Evolutionary conservation across 2,113 vertebrate species (phyloP).

Genomic region (Brienomyrus brachyistius): DNA sequence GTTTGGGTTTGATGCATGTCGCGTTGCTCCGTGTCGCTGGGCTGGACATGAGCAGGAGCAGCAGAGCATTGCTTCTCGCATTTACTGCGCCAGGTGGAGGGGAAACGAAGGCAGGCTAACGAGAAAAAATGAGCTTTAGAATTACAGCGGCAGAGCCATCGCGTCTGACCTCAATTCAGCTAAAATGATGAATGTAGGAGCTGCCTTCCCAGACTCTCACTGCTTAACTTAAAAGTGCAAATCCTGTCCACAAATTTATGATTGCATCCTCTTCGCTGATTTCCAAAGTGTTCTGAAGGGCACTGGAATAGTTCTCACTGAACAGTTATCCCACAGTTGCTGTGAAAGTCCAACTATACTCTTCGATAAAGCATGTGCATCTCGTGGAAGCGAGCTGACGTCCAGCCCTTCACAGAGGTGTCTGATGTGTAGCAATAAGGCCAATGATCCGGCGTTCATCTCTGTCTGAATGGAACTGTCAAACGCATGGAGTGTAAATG

Average conservation of each 20-base stretch:
- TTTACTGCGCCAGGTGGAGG: background rate
- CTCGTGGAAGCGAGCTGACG: background rate
- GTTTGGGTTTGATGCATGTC: background rate
- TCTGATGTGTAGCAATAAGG: background rate
- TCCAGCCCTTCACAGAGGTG: background rate
- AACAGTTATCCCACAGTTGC: background rate
- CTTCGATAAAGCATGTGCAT: background rate
- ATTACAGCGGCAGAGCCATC: background rate
- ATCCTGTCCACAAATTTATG: background rate
- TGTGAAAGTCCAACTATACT: background rate
- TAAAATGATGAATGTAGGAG: conserved; percentile 5
- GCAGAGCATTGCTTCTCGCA: background rate
- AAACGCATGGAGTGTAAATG: background rate
- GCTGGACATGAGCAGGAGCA: background rate
- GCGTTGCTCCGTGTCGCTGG: background rate
- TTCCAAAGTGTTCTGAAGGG: conserved; percentile 1
- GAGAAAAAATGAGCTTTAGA: conserved; percentile 12
- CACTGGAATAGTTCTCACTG: background rate
- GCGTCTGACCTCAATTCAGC: background rate
- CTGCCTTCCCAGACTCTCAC: background rate
- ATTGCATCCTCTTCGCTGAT: background rate
- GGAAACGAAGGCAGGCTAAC: background rate
- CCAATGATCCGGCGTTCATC: background rate
- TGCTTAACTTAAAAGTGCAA: conserved; percentile 6
- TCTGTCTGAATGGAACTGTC: background rate